Evolutionary conservation across 1,140 invertebrate species (phyloP), one percentile per base, ranked within the genome.

Genomic region (Drosophila pandora): DNA sequence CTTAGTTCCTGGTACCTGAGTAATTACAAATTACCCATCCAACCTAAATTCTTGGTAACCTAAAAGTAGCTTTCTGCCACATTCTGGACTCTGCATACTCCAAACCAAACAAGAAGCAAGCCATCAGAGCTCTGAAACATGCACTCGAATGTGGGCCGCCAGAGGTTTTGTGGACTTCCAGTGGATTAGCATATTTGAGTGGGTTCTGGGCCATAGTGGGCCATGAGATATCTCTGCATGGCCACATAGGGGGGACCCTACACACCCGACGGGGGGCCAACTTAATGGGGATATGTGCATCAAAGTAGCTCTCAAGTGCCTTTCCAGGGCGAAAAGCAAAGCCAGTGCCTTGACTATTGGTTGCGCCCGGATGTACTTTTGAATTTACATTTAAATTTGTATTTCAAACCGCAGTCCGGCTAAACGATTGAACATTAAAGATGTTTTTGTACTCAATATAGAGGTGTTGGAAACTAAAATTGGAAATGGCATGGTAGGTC

Each of bases 161-260:
- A 28, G 70, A 65, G 71, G 53, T 59, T 25, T 43, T 75, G 71
- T 55, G 71, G 53, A 37, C 71, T 65, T 48, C 39, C 69, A 45
- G 28, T 57, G 79, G 82, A 81, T 84, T 84, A 74, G 49, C 81
- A 84, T 87, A 81, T 74, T 74, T 77, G 49, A 87, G 64, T 54
- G 61, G 63, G 55, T 70, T 67, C 41, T 75, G 56, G 49, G 49
- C 43, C 21, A 43, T 43, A 21, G 17, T 23, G 43, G 17, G 43
- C 23, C 60, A 67, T 55, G 65, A 25, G 67, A 61, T 71, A 23
- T 59, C 58, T 21, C 34, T 50, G 58, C 69, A 73, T 39, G 23
- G 58, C 50, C 68, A 21, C 63, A 52, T 41, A 25, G 34, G 32
- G 45, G 34, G 34, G 7, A 39, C 58, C 39, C 58, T 60, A 50